Evolutionary conservation across 1,140 invertebrate species (phyloP).

Genomic region (Belonocnema kinseyi): DNA sequence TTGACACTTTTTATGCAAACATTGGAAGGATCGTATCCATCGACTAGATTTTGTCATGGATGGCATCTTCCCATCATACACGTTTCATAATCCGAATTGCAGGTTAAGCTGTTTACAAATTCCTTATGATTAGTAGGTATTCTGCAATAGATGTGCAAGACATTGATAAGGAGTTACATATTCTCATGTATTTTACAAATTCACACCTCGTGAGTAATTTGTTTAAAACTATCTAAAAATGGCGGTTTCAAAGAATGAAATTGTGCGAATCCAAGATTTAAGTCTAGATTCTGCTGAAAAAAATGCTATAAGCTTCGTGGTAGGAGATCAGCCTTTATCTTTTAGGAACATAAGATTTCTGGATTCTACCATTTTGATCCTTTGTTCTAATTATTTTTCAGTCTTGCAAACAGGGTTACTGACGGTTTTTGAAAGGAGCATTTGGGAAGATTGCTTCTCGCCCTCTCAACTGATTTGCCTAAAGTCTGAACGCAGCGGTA

Average conservation of each 20-base stretch:
- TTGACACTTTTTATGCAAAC: too few species aligned
- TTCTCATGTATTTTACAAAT: slow-evolving; percentile 1
- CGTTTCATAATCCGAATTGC: background rate
- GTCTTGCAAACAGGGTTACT: too few species aligned
- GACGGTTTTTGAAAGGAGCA: background rate
- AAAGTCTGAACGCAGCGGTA: background rate
- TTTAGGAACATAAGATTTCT: too few species aligned
- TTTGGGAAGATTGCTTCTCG: background rate
- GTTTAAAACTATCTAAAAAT: background rate
- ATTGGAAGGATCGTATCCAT: background rate
- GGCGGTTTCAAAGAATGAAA: background rate
- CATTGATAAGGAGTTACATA: background rate
- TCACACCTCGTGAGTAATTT: background rate
- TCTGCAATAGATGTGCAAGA: too few species aligned
- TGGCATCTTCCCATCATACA: background rate
- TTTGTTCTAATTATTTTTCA: too few species aligned
- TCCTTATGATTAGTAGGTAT: too few species aligned
- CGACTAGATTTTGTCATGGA: background rate
- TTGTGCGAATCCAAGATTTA: background rate
- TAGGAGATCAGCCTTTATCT: background rate
- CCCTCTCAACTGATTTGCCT: background rate
- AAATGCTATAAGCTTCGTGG: background rate
- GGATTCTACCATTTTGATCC: background rate
- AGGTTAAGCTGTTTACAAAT: too few species aligned
- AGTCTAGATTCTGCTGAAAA: background rate